Evolutionary conservation across 2,113 vertebrate genomes (phyloP), one percentile per base, ranked within the genome.

Genomic region (Heterocephalus glaber): DNA sequence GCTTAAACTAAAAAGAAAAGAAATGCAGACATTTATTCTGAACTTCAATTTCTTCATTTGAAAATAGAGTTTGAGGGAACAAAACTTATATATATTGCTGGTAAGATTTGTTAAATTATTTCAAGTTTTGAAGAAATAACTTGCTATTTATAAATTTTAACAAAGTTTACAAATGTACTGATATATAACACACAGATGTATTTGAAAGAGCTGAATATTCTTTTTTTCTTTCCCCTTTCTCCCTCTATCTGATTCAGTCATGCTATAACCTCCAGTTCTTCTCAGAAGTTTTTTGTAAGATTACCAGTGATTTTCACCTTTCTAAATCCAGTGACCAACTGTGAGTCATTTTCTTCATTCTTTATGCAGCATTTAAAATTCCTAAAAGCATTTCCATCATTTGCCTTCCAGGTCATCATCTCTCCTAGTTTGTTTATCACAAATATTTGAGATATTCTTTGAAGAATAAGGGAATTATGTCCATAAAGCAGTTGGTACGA

Each of bases 331-430:
- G 13, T 61, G 10, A 77, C 47, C 63, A 58, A 66, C 9, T 79
- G 89, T 79, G 44, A 77, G 41, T 82, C 65, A 44, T 94, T 94
- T 96, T 88, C 61, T 95, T 92, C 76, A 88, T 72, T 22, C 8
- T 70, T 44, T 85, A 7, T 44, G 35, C 49, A 92, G 74, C 81
- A 90, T 70, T 54, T 89, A 33, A 90, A 30, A 87, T 72, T 89
- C 60, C 24, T 94, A 76, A 87, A 95, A 92, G 19, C 12, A 80
- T 68, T n/a, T 38, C 83, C 28, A 74, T 49, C 7, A 68, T 76
- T 79, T 89, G 49, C 66, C 65, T 86, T 86, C 35, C n/a, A 87
- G 26, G 13, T 70, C 10, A 11, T 6, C 14, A 83, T 83, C 54
- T 88, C 38, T 92, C 19, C 14, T 56, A 54, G 54, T 79, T 94